Base-by-base conservation (phyloP, 30 jellyfish, hydroid and myxozoan genomes). In the Aurelia sp. region DNA sequence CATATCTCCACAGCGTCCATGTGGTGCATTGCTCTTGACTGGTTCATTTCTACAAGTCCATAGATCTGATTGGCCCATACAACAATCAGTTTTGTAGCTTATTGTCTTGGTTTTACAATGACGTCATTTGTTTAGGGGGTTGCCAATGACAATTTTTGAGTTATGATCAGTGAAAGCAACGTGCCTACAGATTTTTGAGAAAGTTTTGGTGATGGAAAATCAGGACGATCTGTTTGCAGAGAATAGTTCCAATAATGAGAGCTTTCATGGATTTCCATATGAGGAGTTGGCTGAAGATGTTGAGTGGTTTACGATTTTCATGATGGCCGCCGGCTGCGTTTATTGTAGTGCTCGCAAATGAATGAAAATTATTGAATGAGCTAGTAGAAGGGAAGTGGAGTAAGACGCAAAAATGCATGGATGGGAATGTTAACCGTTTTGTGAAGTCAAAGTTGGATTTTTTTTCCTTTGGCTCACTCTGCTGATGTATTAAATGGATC, bases 351-450 rank as follows among this genome's bases (percentile, higher is more conserved):
- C 16, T 8, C 16, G 16, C 16, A 7, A 7, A 5, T 44, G 55
- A 44, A 44, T 44, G 55, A 44, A 44, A n/a, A 44, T 44, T 59
- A 38, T 27, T 16, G 81, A 69, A 17, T 69, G 81, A 69, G 81
- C 67, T 69, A 9, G 81, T n/a, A 33, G 2, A 33, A 69, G 81
- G 81, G 66, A 38, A 38, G 81, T 69, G 63, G 66, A 69, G 81
- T 69, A 69, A 38, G 81, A 38, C 38, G 55, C 81, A 27, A 22
- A 69, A 38, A 50, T 69, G 81, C 65, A 69, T 27, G 18, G 55
- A 69, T 69, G 67, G 10, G 38, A 69, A 69, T 69, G 60, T 69
- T 19, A 69, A 69, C 65, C 4, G 24, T 59, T 9, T 59, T 69
- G 81, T 27, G 61, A 35, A 27, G 55, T 69, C 81, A 69, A 10